phyloP scores from a whole-genome alignment of 2,888 invertebrate genomes.

The Aporophyla lueneburgensis region DNA sequence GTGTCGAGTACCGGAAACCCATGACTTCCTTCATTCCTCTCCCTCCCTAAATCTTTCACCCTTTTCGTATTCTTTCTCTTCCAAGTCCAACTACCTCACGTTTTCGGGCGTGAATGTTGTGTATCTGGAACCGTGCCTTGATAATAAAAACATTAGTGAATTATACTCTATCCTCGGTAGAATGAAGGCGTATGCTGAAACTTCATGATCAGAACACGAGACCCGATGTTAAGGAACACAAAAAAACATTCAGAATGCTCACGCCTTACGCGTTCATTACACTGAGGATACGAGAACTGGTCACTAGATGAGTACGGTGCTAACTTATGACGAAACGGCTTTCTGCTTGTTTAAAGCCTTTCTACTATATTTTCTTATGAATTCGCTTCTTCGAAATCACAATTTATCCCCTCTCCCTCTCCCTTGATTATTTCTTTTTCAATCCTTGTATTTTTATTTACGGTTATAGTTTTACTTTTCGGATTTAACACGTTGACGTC shows the following conservation, averaged over 20 bases:
- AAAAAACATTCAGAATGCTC: background rate
- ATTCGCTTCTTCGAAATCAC: background rate
- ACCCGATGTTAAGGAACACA: background rate
- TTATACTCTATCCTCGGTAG: background rate
- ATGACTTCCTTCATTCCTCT: background rate
- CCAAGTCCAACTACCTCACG: background rate
- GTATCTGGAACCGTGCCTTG: background rate
- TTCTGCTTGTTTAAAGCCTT: background rate
- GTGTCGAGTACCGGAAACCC: background rate
- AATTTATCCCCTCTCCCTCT: too few relatives aligned
- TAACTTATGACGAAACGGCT: background rate
- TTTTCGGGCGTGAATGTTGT: background rate
- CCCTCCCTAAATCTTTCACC: too few relatives aligned
- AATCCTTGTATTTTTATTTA: background rate
- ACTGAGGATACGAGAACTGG: background rate
- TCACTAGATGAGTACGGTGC: background rate
- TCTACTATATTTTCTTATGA: background rate
- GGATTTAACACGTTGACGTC: background rate
- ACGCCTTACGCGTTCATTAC: constrained; percentile 1
- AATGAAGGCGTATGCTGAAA: constrained; percentile 19
- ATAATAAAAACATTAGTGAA: background rate
- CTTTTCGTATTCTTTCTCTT: background rate
- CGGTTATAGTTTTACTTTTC: background rate
- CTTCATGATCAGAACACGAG: background rate
- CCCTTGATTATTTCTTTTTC: background rate